Base-by-base conservation (phyloP, 2,888 invertebrate species). In the Biston betularia region DNA sequence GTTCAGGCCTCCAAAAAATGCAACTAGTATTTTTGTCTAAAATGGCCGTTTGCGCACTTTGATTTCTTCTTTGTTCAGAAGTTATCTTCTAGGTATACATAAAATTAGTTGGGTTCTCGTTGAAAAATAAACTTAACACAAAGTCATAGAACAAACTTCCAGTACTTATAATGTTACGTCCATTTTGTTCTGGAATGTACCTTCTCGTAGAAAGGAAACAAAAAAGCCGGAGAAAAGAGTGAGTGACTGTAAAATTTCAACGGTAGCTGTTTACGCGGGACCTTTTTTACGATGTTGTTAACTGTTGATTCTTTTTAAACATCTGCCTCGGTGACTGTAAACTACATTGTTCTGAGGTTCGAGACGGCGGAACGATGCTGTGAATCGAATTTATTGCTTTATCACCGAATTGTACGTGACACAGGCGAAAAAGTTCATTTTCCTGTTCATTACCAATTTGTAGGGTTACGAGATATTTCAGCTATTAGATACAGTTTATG, bases 241-340 rank as follows among this genome's bases (percentile, higher is more conserved):
- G 85, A 89, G 85, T 87, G 89, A 89, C 87, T 90, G 90, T 90
- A 86, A 89, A 88, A 86, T 88, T 89, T 90, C 88, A 89, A 89
- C 90, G 87, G 89, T 85, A 80, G 85, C 87, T 89, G 90, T 91
- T 90, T 88, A 90, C 87, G 84, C 84, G 83, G 80, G 84, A 86
- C 87, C 86, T 89, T 89, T 65, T 92, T 93, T 92, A 93, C 89
- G 92, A 90, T 85, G 90, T 84, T 86, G 91, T 92, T 91, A 90
- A 90, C 91, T 89, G 92, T 91, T 90, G 91, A 89, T 90, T 92
- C 89, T 90, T 92, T 92, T 89, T 90, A 91, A 92, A 93, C 93
- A 92, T 90, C 90, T 90, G 89, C 84, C 86, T 82, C 82, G 82
- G 86, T 83, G 86, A 88, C 85, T 89, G 89, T 90, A 89, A 90